phyloP scores from a whole-genome alignment of 2,888 invertebrate species.

The Eulithis prunata region DNA sequence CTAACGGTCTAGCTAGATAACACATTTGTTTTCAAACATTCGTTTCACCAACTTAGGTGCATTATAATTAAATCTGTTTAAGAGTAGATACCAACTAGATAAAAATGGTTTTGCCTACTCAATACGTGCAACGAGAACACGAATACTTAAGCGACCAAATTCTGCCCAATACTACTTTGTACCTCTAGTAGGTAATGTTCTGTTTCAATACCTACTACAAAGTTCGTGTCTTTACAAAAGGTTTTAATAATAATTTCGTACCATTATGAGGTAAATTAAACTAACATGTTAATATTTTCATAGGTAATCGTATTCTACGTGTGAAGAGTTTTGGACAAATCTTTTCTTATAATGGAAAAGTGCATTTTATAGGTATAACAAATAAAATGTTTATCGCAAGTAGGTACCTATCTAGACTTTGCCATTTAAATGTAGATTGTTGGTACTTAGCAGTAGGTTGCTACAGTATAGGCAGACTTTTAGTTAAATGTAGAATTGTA shows the following conservation, averaged over 20 bases:
- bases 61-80: too few species aligned
- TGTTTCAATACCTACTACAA: too few species aligned
- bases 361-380: conserved; percentile 22
- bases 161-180: conserved; percentile 19
- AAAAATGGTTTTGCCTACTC: too few species aligned
- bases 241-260: too few species aligned
- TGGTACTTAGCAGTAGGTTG: neutral
- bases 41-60: neutral
- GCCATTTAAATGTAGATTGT: neutral
- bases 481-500: conserved; percentile 2
- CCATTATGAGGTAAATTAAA: neutral
- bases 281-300: conserved; percentile 9
- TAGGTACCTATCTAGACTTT: neutral
- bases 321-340: conserved; percentile 20
- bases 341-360: conserved; percentile 18
- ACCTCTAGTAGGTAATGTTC: too few species aligned
- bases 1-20: conserved; percentile 4
- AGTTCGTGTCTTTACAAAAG: too few species aligned
- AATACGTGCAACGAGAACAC: too few species aligned
- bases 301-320: conserved; percentile 14
- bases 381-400: neutral
- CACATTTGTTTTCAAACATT: neutral
- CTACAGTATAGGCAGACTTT: neutral
- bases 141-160: neutral
- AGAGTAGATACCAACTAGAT: too few species aligned